A percentile compares a stretch with the other conserved stretches of the same genome.
Evolutionary conservation across 2,113 vertebrate species (phyloP).

Genomic region (Malurus cyaneus): DNA sequence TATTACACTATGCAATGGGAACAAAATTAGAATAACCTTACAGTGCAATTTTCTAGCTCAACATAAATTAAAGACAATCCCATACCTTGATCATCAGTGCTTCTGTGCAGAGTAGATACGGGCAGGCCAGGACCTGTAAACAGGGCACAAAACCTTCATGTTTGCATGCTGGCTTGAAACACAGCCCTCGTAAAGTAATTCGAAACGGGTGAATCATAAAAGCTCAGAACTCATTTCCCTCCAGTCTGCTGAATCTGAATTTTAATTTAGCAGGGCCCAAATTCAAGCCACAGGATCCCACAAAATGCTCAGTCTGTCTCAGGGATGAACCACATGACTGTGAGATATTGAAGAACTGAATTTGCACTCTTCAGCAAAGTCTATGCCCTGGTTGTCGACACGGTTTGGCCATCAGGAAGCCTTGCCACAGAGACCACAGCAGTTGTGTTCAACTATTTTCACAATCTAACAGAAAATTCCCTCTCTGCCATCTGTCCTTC

Average conservation of each 20-base stretch:
- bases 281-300: neutral
- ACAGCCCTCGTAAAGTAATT: neutral
- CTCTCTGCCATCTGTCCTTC: neutral
- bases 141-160: neutral
- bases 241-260: neutral
- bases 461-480: neutral
- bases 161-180: neutral
- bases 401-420: neutral
- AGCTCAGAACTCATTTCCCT: neutral
- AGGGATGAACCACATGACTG: neutral
- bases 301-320: neutral
- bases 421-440: neutral
- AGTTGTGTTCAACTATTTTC: neutral
- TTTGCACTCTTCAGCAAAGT: neutral
- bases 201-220: neutral
- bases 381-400: neutral
- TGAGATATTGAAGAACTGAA: neutral
- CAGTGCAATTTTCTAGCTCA: neutral
- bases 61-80: neutral
- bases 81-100: slow-evolving; percentile 77
- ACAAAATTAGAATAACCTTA: neutral
- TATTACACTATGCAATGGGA: neutral
- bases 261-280: neutral
- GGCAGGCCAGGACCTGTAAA: slow-evolving; percentile 89
- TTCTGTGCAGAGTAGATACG: slow-evolving; percentile 78